Percentiles rank a stretch among this genome's conserved stretches.
phyloP scores from a whole-genome alignment of 2,797 vertebrate species.

The Myiotriccus ornatus region DNA sequence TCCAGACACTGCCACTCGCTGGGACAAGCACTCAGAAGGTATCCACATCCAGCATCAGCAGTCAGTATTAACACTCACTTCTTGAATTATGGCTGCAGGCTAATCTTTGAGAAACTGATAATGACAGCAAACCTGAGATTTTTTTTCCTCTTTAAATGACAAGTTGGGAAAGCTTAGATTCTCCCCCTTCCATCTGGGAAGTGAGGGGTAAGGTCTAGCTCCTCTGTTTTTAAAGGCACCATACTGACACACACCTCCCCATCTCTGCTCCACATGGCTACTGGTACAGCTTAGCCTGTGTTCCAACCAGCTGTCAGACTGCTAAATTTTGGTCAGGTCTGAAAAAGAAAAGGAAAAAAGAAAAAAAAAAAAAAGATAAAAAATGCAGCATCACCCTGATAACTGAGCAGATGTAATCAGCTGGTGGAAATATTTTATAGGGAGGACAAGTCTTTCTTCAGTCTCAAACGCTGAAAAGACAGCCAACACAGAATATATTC shows the following conservation, averaged over 20 bases:
- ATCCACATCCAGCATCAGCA: neutral
- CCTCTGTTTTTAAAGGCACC: neutral
- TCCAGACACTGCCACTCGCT: neutral
- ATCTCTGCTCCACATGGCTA: neutral
- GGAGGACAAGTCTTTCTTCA: neutral
- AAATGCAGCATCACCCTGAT: neutral
- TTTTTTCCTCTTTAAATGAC: neutral
- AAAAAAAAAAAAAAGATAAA: neutral
- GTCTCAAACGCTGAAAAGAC: neutral
- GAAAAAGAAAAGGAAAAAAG: neutral
- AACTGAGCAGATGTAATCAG: neutral
- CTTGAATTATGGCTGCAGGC: neutral
- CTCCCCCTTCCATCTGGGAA: neutral
- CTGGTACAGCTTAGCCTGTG: neutral
- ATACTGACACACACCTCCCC: neutral
- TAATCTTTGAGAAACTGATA: constrained; percentile 4
- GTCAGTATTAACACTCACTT: neutral
- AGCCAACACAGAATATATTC: neutral
- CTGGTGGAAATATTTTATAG: neutral
- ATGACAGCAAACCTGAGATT: neutral
- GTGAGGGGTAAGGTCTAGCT: neutral
- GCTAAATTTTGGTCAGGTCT: neutral
- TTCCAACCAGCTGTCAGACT: neutral
- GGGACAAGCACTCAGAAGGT: neutral
- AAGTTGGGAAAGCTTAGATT: neutral